Percentiles rank a stretch among this genome's conserved stretches.
phyloP scores from a whole-genome alignment of 2,797 vertebrate species.

The Trematomus bernacchii region DNA sequence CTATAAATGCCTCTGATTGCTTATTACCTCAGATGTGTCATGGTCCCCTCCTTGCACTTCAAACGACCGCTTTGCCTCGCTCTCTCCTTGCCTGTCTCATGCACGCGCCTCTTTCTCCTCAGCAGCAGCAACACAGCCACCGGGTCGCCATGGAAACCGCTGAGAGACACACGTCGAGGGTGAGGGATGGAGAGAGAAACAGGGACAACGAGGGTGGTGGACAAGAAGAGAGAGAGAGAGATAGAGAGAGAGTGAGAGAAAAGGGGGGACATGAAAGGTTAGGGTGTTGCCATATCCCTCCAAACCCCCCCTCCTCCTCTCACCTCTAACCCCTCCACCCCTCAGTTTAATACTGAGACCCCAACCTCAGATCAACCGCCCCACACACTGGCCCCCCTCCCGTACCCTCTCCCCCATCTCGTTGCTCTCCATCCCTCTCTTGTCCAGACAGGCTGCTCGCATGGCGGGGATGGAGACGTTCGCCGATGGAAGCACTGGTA shows the following conservation, averaged over 20 bases:
- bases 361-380: conserved; percentile 62
- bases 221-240: conserved; percentile 47
- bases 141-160: conserved; percentile 84
- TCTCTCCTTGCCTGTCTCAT: conserved; percentile 51
- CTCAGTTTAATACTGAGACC: conserved; percentile 75
- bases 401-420: conserved; percentile 72
- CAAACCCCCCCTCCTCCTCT: conserved; percentile 40
- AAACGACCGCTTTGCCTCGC: conserved; percentile 51
- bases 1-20: conserved; percentile 5
- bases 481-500: conserved; percentile 93
- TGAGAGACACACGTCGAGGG: conserved; percentile 75
- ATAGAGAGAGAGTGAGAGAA: conserved; percentile 26
- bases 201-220: conserved; percentile 48
- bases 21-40: conserved; percentile 45
- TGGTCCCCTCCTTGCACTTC: conserved; percentile 26
- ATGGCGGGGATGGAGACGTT: conserved; percentile 92
- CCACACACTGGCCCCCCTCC: conserved; percentile 63
- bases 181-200: conserved; percentile 68
- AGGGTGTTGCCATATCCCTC: conserved; percentile 76
- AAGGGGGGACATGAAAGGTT: conserved; percentile 78
- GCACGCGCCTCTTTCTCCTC: conserved; percentile 77
- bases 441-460: conserved; percentile 86
- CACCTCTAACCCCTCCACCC: conserved; percentile 70
- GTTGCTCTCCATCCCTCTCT: conserved; percentile 82
- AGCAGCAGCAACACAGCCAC: conserved; percentile 77